Evolutionary conservation across 2,888 invertebrate species (phyloP).

Genomic region (Machimus atricapillus): DNA sequence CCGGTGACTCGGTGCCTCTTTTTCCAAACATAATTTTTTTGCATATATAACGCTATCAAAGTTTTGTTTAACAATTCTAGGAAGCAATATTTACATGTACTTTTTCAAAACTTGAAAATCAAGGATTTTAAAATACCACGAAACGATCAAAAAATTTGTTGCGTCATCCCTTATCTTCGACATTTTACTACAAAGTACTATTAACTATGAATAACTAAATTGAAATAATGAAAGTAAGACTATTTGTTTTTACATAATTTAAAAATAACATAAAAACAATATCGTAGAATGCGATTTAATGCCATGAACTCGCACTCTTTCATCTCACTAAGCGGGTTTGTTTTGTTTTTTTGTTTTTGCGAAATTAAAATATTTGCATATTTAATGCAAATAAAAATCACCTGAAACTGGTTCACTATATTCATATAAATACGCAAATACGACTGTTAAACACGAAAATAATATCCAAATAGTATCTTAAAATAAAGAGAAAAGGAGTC

Average conservation of each 20-base stretch:
- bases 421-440: neutral
- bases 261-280: too few species aligned
- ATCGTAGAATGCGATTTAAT: neutral
- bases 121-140: neutral
- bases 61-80: neutral
- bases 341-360: neutral
- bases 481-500: neutral
- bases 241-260: too few species aligned
- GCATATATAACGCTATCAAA: neutral
- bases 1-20: neutral
- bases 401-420: neutral
- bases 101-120: neutral
- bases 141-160: neutral
- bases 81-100: neutral
- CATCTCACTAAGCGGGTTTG: neutral
- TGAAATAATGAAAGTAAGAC: too few species aligned
- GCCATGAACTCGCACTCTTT: neutral
- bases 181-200: neutral
- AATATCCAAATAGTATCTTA: neutral
- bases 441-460: neutral
- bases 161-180: neutral
- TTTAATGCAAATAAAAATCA: neutral
- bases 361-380: neutral
- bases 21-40: neutral
- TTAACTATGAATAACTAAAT: too few species aligned